Conservation (phyloP, 1,140 invertebrate genomes). For the Zaprionus nigranus region DNA sequence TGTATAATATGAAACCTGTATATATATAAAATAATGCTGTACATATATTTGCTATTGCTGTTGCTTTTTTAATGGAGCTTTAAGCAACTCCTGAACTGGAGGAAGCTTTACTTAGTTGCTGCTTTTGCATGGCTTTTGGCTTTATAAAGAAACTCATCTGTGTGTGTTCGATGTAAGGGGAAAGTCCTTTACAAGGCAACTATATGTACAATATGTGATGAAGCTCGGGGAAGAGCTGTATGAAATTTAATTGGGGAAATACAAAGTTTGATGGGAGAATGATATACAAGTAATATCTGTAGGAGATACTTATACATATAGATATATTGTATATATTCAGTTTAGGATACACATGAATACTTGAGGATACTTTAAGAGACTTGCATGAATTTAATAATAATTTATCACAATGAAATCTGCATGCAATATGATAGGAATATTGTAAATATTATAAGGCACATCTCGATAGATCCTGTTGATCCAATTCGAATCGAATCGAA, state of each 20-base stretch:
- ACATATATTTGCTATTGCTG: background rate
- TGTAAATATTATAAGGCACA: too few relatives aligned
- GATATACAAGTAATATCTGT: too few relatives aligned
- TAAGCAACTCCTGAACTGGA: background rate
- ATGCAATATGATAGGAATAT: background rate
- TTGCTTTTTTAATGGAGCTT: constrained; percentile 2
- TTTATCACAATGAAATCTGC: background rate
- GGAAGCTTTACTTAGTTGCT: background rate
- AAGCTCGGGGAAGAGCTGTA: too few relatives aligned
- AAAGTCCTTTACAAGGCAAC: background rate
- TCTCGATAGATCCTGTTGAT: too few relatives aligned
- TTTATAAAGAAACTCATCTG: constrained; percentile 2
- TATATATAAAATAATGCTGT: background rate
- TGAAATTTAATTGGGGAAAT: too few relatives aligned
- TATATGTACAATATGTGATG: too few relatives aligned
- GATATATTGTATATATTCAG: too few relatives aligned
- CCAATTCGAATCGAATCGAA: too few relatives aligned
- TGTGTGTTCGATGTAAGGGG: background rate
- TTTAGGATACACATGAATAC: too few relatives aligned
- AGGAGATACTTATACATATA: too few relatives aligned
- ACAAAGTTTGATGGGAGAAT: too few relatives aligned
- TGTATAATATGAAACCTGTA: constrained; percentile 4
- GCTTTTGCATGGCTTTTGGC: constrained; percentile 5
- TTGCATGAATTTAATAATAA: background rate
- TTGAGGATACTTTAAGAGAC: background rate